These are phyloP conservation scores for Congeria kusceri DNA, from an alignment of 2,888 invertebrate genomes.

Conservation along the genomic window DNA sequence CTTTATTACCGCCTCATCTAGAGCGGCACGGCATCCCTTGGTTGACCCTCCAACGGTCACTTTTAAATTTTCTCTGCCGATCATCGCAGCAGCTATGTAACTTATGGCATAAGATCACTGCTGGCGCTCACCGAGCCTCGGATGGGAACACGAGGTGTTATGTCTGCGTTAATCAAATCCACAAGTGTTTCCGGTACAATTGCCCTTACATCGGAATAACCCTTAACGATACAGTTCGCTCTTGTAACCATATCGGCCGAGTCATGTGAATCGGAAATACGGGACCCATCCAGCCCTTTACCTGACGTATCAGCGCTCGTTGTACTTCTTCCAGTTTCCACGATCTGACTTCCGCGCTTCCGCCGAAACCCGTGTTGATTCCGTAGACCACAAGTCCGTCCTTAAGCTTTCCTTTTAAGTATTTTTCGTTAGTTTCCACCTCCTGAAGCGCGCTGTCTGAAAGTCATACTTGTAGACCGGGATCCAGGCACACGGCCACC, in stretches of 20 bases:
- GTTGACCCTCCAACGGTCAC: conserved; percentile 47
- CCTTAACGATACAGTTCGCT: conserved; percentile 11
- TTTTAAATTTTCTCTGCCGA: conserved; percentile 57
- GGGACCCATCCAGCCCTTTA: conserved; percentile 34
- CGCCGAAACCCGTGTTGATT: conserved; percentile 37
- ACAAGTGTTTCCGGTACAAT: conserved; percentile 54
- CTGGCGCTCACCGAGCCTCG: conserved; percentile 73
- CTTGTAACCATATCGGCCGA: conserved; percentile 14
- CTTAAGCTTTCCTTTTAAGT: conserved; percentile 19
- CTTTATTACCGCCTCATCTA: conserved; percentile 47
- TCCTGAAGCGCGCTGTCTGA: background rate
- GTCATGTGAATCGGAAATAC: conserved; percentile 1
- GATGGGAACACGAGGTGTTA: conserved; percentile 66
- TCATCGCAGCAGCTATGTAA: conserved; percentile 72
- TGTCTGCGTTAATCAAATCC: conserved; percentile 63
- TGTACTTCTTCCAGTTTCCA: conserved; percentile 26
- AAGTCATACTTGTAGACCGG: conserved; percentile 3
- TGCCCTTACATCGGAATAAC: conserved; percentile 65
- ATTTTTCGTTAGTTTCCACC: conserved; percentile 14
- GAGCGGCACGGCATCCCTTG: conserved; percentile 53
- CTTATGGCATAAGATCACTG: conserved; percentile 73
- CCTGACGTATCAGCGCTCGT: conserved; percentile 21
- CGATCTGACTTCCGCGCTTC: conserved; percentile 34
- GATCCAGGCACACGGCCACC: conserved; percentile 13
- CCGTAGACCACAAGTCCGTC: conserved; percentile 27